A percentile compares a stretch with the other conserved stretches of the same genome.
These are phyloP conservation scores for Halyomorpha halys DNA, from an alignment of 1,140 invertebrate species.

Conservation along the genomic window DNA sequence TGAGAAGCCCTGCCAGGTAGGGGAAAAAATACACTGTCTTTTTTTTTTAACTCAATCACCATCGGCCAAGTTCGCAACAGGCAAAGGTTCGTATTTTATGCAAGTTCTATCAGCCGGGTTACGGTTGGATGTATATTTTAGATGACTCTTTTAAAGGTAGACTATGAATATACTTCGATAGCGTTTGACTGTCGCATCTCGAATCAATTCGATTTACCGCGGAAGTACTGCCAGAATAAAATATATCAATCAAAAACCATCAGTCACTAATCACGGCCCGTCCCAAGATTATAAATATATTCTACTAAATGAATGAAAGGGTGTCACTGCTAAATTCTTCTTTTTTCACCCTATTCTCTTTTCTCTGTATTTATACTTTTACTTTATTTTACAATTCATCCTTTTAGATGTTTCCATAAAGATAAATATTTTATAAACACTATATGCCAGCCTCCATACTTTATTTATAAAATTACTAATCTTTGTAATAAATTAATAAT, in stretches of 20 bases:
- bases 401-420: too few species aligned
- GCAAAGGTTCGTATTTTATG: constrained; percentile 6
- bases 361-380: not conserved
- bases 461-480: too few species aligned
- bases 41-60: not conserved
- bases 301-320: too few species aligned
- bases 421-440: too few species aligned
- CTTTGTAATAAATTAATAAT: too few species aligned
- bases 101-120: not conserved
- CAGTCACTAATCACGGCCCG: not conserved
- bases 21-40: not conserved
- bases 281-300: not conserved
- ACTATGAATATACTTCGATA: not conserved
- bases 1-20: not conserved
- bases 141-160: not conserved
- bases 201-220: not conserved
- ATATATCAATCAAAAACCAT: constrained; percentile 1
- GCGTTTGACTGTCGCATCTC: not conserved
- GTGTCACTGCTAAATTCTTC: too few species aligned
- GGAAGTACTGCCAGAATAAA: not conserved
- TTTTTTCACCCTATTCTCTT: not conserved
- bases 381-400: not conserved
- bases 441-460: too few species aligned
- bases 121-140: not conserved
- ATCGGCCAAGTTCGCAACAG: not conserved